phyloP scores from a whole-genome alignment of 2,888 invertebrate genomes.

The Acrobasis repandana region DNA sequence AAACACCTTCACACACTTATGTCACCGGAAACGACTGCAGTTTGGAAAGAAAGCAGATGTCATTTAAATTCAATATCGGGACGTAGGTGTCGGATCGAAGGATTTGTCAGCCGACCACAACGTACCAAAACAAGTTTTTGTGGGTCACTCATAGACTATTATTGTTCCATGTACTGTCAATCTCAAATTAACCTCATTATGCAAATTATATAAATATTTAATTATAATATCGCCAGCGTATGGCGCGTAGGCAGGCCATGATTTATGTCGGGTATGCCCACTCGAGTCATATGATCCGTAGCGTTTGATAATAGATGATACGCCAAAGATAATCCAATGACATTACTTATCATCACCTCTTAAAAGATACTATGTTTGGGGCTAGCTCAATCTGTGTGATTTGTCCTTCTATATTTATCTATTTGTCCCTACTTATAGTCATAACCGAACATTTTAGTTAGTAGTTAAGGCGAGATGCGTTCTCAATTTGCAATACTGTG shows the following conservation, averaged over 20 bases:
- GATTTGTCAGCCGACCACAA: not conserved
- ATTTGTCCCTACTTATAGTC: too few species aligned
- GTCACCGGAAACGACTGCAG: slow-evolving; percentile 11
- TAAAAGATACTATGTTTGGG: too few species aligned
- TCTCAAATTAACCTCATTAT: not conserved
- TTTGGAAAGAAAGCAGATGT: slow-evolving; percentile 19
- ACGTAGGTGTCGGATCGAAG: slow-evolving; percentile 18
- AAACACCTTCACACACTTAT: not conserved
- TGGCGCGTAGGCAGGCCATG: slow-evolving; percentile 7
- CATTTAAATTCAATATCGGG: slow-evolving; percentile 3
- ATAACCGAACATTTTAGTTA: too few species aligned
- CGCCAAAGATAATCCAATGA: too few species aligned
- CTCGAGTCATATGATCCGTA: too few species aligned
- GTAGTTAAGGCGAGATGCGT: too few species aligned
- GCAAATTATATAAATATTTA: slow-evolving; percentile 11
- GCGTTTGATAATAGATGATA: too few species aligned
- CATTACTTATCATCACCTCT: too few species aligned
- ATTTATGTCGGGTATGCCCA: too few species aligned
- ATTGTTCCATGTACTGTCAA: not conserved
- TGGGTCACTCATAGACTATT: slow-evolving; percentile 10
- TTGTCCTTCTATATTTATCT: too few species aligned
- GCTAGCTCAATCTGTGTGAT: too few species aligned
- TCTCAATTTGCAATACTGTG: too few species aligned
- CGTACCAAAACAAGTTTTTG: slow-evolving; percentile 16
- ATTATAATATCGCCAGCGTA: not conserved